These are phyloP conservation scores for Acipenser transmontanus DNA, from an alignment of 2,797 vertebrate genomes.

Conservation along the genomic window DNA sequence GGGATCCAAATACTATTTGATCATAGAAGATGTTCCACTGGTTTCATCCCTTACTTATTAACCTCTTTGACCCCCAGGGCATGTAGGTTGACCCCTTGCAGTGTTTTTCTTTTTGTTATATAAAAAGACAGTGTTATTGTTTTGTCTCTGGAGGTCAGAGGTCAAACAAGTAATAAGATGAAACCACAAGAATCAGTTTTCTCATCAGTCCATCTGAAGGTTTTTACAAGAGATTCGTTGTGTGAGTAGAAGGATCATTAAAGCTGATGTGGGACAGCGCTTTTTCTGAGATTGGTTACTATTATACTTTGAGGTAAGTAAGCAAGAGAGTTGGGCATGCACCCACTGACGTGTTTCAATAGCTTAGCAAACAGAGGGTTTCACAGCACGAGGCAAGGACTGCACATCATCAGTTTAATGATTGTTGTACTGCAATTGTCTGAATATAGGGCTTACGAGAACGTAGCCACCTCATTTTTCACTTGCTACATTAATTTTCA, in stretches of 20 bases:
- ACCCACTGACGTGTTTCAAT: background rate
- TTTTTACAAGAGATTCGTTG: background rate
- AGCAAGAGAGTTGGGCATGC: background rate
- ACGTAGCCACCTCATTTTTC: no score
- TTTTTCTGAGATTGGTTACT: background rate
- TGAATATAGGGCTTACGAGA: background rate
- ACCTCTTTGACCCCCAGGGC: background rate
- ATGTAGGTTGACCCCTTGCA: background rate
- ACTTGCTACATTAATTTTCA: background rate
- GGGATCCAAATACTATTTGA: background rate
- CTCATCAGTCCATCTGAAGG: background rate
- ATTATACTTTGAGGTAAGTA: background rate
- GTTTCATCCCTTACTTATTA: background rate
- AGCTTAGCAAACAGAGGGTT: background rate
- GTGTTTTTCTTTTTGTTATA: background rate
- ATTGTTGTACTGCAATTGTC: background rate
- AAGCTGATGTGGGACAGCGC: background rate
- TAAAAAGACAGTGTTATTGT: background rate
- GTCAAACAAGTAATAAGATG: no score
- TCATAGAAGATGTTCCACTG: background rate
- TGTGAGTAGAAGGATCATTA: background rate
- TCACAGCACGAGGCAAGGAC: background rate
- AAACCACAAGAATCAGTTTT: background rate
- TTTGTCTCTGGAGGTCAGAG: background rate
- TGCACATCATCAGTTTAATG: background rate